Conservation (phyloP, 2,113 vertebrate genomes). For the Bucco capensis region DNA sequence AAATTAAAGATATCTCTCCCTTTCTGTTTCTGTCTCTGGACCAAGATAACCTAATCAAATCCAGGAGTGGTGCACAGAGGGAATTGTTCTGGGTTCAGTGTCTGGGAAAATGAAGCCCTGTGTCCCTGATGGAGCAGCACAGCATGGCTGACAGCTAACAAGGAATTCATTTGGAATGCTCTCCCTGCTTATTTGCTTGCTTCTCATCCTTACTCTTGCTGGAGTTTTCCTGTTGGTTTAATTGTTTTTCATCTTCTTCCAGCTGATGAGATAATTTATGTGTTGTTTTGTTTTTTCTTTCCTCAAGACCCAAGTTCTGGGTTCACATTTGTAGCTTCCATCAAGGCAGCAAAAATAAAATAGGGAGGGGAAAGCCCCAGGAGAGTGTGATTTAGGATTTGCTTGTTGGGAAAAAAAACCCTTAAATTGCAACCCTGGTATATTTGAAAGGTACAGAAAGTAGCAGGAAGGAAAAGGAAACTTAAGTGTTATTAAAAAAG, state of each 20-base stretch:
- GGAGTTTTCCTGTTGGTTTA: background rate
- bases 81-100: background rate
- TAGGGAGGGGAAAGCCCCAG: background rate
- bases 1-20: background rate
- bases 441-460: background rate
- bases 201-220: background rate
- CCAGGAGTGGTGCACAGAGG: background rate
- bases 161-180: background rate
- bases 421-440: background rate
- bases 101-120: background rate
- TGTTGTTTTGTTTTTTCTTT: background rate
- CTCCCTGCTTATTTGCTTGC: background rate
- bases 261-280: background rate
- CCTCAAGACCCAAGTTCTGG: background rate
- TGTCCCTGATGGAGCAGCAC: background rate
- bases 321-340: background rate
- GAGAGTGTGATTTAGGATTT: background rate
- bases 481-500: background rate
- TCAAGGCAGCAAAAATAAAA: background rate
- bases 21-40: background rate
- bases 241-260: background rate
- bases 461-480: background rate
- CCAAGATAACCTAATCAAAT: background rate
- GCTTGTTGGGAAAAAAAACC: background rate
- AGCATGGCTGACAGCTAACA: background rate